These are phyloP conservation scores for Brachionus rubens DNA, from an alignment of 1,140 invertebrate species.

Conservation along the genomic window DNA sequence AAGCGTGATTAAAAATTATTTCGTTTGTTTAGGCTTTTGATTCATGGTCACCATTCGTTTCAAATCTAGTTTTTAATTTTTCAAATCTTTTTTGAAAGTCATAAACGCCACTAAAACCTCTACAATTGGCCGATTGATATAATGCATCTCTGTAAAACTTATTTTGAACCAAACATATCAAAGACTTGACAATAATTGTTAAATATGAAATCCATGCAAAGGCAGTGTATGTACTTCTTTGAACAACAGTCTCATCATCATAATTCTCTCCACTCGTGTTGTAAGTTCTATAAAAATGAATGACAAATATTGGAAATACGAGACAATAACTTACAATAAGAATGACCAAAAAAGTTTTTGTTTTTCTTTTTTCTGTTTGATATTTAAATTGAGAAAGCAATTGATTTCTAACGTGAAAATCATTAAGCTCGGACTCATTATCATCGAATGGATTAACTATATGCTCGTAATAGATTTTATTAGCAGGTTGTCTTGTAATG, in stretches of 20 bases:
- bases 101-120: slow-evolving; percentile 18
- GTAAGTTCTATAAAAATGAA: slow-evolving; percentile 43
- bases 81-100: slow-evolving; percentile 20
- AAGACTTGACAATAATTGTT: not conserved
- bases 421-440: not conserved
- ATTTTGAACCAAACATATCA: slow-evolving; percentile 27
- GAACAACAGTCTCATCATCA: slow-evolving; percentile 21
- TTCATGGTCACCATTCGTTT: too few relatives aligned
- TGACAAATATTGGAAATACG: slow-evolving; percentile 39
- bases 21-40: too few relatives aligned
- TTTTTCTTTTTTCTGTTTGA: not conserved
- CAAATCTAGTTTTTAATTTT: not conserved
- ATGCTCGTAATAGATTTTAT: slow-evolving; percentile 26
- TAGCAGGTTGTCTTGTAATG: slow-evolving; percentile 4
- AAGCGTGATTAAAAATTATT: too few relatives aligned
- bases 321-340: not conserved
- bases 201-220: slow-evolving; percentile 44
- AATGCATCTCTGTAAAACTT: slow-evolving; percentile 31
- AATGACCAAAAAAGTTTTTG: slow-evolving; percentile 25
- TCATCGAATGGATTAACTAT: not conserved
- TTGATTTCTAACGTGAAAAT: slow-evolving; percentile 45
- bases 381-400: slow-evolving; percentile 37
- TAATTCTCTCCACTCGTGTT: not conserved
- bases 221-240: slow-evolving; percentile 1
- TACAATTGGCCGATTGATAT: slow-evolving; percentile 28